Percentiles rank a stretch among this genome's conserved stretches.
Evolutionary conservation across 2,888 invertebrate genomes (phyloP).

Genomic region (Myopa testacea): DNA sequence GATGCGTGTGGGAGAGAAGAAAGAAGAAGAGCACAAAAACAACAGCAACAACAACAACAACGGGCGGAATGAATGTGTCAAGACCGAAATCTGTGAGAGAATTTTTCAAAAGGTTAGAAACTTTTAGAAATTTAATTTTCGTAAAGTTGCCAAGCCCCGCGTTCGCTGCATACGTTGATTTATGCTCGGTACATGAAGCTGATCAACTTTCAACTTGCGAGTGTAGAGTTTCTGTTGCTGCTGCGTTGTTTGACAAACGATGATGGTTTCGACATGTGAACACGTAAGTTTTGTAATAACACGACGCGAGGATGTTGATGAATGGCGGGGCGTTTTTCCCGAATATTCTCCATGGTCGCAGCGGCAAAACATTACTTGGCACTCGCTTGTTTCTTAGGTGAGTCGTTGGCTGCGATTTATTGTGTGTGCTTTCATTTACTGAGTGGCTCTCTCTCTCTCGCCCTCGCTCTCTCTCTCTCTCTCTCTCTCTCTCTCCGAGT

Average conservation of each 20-base stretch:
- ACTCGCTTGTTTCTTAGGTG: no score
- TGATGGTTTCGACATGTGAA: slow-evolving; percentile 34
- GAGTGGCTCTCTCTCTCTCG: no score
- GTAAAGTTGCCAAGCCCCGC: neutral
- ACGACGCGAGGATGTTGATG: neutral
- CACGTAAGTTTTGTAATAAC: slow-evolving; percentile 10
- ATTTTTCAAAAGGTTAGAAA: neutral
- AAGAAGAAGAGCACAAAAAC: neutral
- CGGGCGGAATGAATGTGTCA: neutral
- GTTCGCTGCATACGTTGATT: neutral
- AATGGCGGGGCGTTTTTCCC: neutral
- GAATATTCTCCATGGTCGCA: neutral
- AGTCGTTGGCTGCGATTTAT: no score
- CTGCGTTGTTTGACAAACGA: slow-evolving; percentile 30
- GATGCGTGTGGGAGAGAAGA: neutral
- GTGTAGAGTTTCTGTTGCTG: slow-evolving; percentile 16
- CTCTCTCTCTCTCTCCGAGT: no score
- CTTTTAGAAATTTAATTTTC: neutral
- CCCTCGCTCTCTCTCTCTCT: no score
- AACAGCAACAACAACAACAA: neutral
- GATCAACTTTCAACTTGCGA: neutral
- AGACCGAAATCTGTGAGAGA: neutral
- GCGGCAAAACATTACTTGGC: neutral
- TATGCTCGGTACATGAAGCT: neutral
- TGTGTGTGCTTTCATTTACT: no score